Evolutionary conservation across 1,140 invertebrate species (phyloP).

Genomic region (Scylla paramamosain): DNA sequence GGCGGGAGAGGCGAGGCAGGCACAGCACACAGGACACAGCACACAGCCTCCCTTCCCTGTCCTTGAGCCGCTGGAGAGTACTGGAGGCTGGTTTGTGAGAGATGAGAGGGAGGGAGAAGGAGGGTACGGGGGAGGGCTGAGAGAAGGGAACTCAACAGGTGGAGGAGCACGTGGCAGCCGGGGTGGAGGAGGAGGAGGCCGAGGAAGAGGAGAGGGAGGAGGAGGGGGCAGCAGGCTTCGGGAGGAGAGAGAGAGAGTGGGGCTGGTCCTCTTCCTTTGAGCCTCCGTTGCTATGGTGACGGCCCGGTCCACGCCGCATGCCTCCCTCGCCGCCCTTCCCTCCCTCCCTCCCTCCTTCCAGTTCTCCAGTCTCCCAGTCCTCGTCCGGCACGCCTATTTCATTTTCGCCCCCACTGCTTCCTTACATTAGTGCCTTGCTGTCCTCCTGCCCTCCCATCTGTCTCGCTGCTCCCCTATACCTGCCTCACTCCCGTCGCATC

Average conservation of each 20-base stretch:
- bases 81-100: not conserved
- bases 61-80: too few species aligned
- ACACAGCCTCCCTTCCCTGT: too few species aligned
- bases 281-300: constrained; percentile 38
- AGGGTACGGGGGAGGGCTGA: not conserved
- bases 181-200: not conserved
- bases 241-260: constrained; percentile 5
- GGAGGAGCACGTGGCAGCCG: constrained; percentile 55
- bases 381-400: not conserved
- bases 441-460: not conserved
- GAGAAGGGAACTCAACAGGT: constrained; percentile 37
- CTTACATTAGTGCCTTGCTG: not conserved
- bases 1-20: not conserved
- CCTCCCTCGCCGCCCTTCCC: not conserved
- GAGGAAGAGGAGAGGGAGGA: not conserved
- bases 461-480: too few species aligned
- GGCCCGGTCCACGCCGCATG: constrained; percentile 1
- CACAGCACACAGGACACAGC: not conserved
- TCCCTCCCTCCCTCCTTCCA: not conserved
- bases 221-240: not conserved
- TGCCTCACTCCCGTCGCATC: too few species aligned
- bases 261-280: not conserved
- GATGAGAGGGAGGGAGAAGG: not conserved
- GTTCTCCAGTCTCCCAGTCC: not conserved
- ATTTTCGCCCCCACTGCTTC: not conserved